Evolutionary conservation across 2,888 invertebrate genomes (phyloP), one percentile per base, ranked within the genome.

Genomic region (Caenorhabditis panamensis): DNA sequence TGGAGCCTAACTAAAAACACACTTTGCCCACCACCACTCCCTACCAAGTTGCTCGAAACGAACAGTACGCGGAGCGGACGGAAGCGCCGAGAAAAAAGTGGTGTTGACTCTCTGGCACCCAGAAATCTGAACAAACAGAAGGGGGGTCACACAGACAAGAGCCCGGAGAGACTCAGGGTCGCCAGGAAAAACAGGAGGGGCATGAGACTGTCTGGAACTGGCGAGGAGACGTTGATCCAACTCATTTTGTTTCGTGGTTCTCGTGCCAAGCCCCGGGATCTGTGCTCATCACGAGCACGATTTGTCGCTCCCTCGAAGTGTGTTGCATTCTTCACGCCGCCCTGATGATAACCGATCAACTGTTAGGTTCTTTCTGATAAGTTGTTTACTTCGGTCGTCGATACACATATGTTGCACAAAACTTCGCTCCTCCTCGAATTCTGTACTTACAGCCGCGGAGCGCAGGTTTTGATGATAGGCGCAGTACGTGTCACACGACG

Each of bases 101-200:
- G 58, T 41, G 53, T 73, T 73, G 64, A 66, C 73, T 66, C 41
- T 63, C 26, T 62, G 63, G 63, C 63, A 63, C 47, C 72, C 62
- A 73, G 73, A 73, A 73, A 73, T 73, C 73, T 73, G 73, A 73
- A 73, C 73, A 73, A 73, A 73, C 59, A 73, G 18, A 26, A 16
- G 3, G 22, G 26, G 2, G 53, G 49, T 11, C 5, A 9, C 41
- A 41, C 41, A 13, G 5, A 41, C 8, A 16, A 41, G 13, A 41
- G 41, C 4, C 5, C 41, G 9, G 13, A 3, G 53, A 36, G 49
- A 47, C 64, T 51, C 37, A 59, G 28, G 26, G 41, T 22, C 36
- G 36, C n/a, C 54, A 54, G 49, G 37, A 62, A 24, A 37, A 68
- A 44, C 36, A 68, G 68, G 68, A 68, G 51, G 56, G 24, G 24